A percentile compares a stretch with the other conserved stretches of the same genome.
phyloP scores from a whole-genome alignment of 2,113 vertebrate species.

The Empidonax traillii region DNA sequence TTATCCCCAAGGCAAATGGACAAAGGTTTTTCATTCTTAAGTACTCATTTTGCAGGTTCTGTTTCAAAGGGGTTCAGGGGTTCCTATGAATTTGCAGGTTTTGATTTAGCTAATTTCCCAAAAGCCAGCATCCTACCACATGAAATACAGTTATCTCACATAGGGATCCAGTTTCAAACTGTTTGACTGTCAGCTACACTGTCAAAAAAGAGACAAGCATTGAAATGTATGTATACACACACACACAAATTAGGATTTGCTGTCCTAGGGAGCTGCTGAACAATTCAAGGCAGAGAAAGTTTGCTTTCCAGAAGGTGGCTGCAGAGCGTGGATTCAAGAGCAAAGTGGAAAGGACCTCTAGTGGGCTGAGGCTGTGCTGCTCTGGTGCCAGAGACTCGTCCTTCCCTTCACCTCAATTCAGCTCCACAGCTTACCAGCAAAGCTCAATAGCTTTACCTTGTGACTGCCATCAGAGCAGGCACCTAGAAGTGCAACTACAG shows the following conservation, averaged over 20 bases:
- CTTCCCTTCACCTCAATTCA: background rate
- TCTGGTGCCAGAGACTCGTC: background rate
- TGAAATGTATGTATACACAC: background rate
- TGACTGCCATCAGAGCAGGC: background rate
- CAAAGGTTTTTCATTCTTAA: background rate
- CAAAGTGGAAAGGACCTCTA: constrained; percentile 42
- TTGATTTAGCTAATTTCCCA: background rate
- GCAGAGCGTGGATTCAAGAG: background rate
- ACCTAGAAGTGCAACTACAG: background rate
- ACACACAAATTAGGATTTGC: background rate
- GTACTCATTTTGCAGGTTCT: background rate
- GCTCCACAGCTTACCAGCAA: background rate
- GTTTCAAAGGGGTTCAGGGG: background rate
- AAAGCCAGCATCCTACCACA: background rate
- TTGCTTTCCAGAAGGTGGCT: background rate
- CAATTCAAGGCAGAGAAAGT: background rate
- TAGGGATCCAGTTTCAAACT: background rate
- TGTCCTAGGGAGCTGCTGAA: background rate
- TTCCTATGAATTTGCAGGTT: background rate
- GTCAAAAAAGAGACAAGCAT: background rate
- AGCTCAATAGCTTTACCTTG: background rate
- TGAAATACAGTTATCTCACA: background rate
- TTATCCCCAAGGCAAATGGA: accelerated
- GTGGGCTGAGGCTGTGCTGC: background rate
- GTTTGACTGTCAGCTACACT: background rate